Evolutionary conservation across 2,113 vertebrate genomes (phyloP).

Genomic region (Chloropsis cyanopogon): DNA sequence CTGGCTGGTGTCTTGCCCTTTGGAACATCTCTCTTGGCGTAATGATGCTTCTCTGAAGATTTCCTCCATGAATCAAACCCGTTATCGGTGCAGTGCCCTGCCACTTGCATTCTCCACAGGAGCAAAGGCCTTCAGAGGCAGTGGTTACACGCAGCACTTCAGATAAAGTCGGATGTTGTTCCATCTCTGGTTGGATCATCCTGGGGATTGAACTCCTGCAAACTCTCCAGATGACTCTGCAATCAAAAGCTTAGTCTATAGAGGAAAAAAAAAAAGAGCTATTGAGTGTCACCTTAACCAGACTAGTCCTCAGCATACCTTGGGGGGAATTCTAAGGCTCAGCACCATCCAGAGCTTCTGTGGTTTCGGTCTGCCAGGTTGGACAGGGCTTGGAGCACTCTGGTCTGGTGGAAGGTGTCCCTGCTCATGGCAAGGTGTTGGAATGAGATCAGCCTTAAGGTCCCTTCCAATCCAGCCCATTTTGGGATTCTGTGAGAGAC

Average conservation of each 20-base stretch:
- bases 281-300: not conserved
- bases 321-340: not conserved
- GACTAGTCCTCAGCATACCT: not conserved
- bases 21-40: not conserved
- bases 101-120: not conserved
- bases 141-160: not conserved
- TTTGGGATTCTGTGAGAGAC: not conserved
- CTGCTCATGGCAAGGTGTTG: not conserved
- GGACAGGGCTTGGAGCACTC: not conserved
- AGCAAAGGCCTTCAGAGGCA: not conserved
- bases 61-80: not conserved
- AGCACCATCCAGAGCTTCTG: not conserved
- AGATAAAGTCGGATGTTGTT: not conserved
- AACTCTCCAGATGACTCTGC: not conserved
- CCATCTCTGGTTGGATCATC: not conserved
- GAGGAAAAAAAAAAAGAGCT: not conserved
- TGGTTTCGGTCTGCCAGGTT: not conserved
- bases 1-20: conserved; percentile 40
- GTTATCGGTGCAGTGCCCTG: not conserved
- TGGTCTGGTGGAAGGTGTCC: not conserved
- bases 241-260: not conserved
- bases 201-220: not conserved
- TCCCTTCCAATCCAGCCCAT: not conserved
- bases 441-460: not conserved
- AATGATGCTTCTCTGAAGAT: conserved; percentile 1